phyloP scores from a whole-genome alignment of 2,888 invertebrate species.

The Copidosoma aretas region DNA sequence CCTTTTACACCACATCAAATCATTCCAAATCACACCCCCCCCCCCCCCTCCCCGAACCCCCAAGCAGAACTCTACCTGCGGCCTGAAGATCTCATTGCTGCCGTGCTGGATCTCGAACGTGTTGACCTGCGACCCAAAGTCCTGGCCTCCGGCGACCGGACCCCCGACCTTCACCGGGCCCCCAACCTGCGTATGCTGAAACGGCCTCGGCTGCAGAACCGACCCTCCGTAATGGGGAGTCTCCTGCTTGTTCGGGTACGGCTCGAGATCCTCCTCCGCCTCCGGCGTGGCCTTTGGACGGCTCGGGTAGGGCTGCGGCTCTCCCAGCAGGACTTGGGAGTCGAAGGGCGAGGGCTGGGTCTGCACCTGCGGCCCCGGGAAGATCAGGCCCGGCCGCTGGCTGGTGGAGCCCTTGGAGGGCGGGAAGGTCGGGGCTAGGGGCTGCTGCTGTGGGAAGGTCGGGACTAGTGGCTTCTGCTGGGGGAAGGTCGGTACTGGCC shows the following conservation, averaged over 20 bases:
- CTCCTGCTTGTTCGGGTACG: conserved; percentile 3
- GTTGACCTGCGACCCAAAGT: conserved; percentile 6
- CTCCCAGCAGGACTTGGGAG: background rate
- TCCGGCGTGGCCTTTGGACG: background rate
- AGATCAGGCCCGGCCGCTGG: conserved; percentile 5
- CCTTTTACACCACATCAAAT: too few relatives aligned
- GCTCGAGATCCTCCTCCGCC: background rate
- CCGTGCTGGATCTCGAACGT: too few relatives aligned
- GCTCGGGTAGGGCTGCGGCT: background rate
- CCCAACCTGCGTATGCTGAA: background rate
- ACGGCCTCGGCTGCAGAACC: conserved; percentile 2
- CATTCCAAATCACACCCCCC: too few relatives aligned
- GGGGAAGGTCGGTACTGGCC: too few relatives aligned
- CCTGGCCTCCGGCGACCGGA: conserved; percentile 6
- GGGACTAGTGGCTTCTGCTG: too few relatives aligned
- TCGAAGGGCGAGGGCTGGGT: conserved; percentile 12
- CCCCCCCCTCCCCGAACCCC: too few relatives aligned
- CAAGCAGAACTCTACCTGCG: too few relatives aligned
- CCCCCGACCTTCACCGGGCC: background rate
- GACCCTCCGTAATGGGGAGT: conserved; percentile 13
- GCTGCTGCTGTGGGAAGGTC: too few relatives aligned
- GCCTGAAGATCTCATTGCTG: background rate
- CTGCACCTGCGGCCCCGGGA: background rate
- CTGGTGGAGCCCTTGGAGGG: too few relatives aligned
- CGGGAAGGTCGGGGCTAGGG: too few relatives aligned